Conservation (phyloP, 2,113 vertebrate species). For the Cyanoliseus patagonus region DNA sequence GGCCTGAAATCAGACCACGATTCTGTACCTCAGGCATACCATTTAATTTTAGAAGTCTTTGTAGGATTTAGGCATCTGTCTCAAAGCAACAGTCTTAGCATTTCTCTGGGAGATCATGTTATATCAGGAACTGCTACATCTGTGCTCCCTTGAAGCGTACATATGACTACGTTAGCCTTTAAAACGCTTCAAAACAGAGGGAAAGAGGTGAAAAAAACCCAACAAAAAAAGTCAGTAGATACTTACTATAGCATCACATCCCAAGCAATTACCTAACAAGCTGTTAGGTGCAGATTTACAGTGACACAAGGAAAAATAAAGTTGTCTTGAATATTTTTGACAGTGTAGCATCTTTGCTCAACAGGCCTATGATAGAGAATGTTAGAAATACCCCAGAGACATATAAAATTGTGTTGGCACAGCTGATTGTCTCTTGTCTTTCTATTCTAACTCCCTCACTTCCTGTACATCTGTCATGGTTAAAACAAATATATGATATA, state of each 20-base stretch:
- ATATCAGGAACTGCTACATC: not conserved
- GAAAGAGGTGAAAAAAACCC: not conserved
- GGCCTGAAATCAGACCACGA: not conserved
- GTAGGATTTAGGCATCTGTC: not conserved
- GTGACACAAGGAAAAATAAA: not conserved
- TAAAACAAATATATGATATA: slow-evolving; percentile 56
- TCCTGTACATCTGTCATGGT: not conserved
- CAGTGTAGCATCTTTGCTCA: not conserved
- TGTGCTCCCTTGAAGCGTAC: not conserved
- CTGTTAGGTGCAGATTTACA: not conserved
- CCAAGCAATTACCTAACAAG: not conserved
- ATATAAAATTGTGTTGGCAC: not conserved
- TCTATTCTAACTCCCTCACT: not conserved
- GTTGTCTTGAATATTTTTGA: not conserved
- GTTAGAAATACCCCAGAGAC: not conserved
- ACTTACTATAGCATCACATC: not conserved
- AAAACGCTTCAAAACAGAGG: not conserved
- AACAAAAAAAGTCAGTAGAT: not conserved
- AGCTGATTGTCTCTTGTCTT: not conserved
- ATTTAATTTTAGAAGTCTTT: not conserved
- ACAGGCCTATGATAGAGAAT: not conserved
- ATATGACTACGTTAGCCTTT: not conserved
- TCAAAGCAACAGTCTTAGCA: not conserved
- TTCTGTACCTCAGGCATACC: not conserved
- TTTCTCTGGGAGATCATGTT: not conserved